Conservation (phyloP, 2,797 vertebrate species). For the Podarcis lilfordi region DNA sequence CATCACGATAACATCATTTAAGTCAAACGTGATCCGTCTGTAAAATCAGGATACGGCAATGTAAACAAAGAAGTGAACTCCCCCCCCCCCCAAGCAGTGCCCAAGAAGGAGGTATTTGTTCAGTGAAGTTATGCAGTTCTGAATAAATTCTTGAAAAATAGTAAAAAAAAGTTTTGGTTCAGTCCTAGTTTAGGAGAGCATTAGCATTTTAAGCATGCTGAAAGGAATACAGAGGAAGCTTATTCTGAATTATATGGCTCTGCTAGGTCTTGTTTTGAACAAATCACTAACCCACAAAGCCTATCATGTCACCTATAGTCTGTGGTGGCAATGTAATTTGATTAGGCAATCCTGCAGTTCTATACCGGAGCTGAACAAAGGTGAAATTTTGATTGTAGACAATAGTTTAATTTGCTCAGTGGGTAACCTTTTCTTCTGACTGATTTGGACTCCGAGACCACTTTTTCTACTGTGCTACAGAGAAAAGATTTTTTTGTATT, state of each 20-base stretch:
- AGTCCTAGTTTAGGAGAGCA: neutral
- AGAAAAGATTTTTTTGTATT: neutral
- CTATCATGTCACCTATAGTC: neutral
- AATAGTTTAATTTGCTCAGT: conserved; percentile 2
- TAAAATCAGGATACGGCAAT: neutral
- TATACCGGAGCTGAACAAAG: neutral
- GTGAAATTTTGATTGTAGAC: conserved; percentile 8
- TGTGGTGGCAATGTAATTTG: neutral
- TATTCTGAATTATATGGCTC: neutral
- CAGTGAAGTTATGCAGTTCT: neutral
- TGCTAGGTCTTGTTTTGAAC: neutral
- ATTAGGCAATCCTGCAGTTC: neutral
- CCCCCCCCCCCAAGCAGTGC: neutral
- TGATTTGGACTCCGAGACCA: conserved; percentile 6
- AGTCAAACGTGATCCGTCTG: neutral
- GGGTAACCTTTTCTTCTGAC: conserved; percentile 10
- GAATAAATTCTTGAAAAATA: neutral
- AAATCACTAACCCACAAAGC: conserved; percentile 1
- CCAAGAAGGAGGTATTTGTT: neutral
- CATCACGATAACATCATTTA: neutral
- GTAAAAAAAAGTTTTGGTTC: neutral
- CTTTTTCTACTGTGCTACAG: neutral
- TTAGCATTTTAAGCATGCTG: neutral
- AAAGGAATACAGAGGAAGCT: neutral
- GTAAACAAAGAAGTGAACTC: neutral